phyloP scores from a whole-genome alignment of 2,113 vertebrate species.

The Cisticola juncidis region DNA sequence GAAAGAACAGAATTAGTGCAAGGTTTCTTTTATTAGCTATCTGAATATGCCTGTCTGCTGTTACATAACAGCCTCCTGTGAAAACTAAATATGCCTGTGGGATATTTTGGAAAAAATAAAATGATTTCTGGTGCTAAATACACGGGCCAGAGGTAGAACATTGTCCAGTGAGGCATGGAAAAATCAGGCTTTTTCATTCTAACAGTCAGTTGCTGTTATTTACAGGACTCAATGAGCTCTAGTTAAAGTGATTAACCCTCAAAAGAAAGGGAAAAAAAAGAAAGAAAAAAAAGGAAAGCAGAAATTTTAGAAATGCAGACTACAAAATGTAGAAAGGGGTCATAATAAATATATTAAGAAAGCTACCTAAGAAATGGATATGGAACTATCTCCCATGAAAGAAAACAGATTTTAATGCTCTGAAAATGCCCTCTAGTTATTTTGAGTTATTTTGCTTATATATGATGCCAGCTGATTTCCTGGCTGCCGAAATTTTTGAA shows the following conservation, averaged over 20 bases:
- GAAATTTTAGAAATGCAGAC: neutral
- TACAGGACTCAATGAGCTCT: neutral
- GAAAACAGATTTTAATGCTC: neutral
- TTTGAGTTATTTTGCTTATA: neutral
- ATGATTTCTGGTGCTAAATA: neutral
- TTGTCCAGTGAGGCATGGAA: fast-evolving
- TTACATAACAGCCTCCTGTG: neutral
- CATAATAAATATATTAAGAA: neutral
- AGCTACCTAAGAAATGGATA: neutral
- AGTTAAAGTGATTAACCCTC: neutral
- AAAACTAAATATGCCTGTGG: neutral
- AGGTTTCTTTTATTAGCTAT: neutral
- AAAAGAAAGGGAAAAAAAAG: neutral
- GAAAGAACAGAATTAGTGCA: neutral
- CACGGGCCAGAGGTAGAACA: neutral
- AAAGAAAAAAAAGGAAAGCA: neutral
- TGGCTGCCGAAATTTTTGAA: neutral
- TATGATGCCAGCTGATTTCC: neutral
- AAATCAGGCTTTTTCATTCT: neutral
- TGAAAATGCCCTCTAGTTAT: neutral
- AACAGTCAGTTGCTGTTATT: neutral
- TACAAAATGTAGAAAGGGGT: neutral
- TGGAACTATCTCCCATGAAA: neutral
- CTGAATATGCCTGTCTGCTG: neutral
- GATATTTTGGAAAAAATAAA: neutral